Evolutionary conservation across 2,113 vertebrate species (phyloP).

Genomic region (Tichodroma muraria): DNA sequence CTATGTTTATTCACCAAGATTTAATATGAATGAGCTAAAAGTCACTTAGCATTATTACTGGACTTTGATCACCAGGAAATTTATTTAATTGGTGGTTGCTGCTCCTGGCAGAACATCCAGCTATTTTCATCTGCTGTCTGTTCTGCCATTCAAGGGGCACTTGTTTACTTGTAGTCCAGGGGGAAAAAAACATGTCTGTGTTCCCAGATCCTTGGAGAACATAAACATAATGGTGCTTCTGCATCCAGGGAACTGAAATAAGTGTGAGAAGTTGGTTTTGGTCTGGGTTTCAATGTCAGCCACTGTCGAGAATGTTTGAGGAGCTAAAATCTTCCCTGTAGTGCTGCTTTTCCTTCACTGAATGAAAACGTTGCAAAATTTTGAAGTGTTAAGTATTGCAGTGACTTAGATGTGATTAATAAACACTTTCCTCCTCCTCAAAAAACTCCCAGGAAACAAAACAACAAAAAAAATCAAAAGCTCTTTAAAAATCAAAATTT

Average conservation of each 20-base stretch:
- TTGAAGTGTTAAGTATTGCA: neutral
- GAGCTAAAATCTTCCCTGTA: neutral
- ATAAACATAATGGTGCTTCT: neutral
- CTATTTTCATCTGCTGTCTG: neutral
- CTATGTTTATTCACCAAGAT: neutral
- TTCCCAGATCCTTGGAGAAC: neutral
- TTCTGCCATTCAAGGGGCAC: neutral
- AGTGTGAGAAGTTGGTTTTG: neutral
- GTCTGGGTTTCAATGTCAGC: neutral
- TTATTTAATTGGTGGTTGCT: neutral
- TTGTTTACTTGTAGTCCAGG: neutral
- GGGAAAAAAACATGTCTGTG: neutral
- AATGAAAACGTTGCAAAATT: neutral
- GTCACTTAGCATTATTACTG: neutral
- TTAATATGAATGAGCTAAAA: neutral
- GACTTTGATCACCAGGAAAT: neutral
- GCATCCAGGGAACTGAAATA: neutral
- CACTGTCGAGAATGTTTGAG: neutral
- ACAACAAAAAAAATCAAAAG: neutral
- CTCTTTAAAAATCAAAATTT: neutral
- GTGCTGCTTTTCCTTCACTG: neutral
- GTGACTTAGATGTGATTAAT: neutral
- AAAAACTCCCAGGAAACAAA: neutral
- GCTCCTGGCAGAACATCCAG: neutral
- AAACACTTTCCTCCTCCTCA: neutral